These are phyloP conservation scores for Ophthalmolycus amberensis DNA, from an alignment of 2,113 vertebrate genomes.

Conservation along the genomic window DNA sequence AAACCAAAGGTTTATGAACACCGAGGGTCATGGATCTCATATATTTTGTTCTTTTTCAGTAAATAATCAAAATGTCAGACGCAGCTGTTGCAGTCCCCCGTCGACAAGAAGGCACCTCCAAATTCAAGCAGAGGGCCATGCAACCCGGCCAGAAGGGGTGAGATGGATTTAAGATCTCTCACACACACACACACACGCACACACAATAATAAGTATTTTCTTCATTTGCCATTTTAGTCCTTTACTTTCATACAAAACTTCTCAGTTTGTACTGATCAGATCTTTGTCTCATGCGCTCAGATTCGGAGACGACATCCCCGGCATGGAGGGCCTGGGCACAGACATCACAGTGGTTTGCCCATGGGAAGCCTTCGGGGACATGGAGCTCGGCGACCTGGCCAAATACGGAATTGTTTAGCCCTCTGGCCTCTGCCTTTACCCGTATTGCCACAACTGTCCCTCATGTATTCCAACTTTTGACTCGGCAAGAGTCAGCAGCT, in stretches of 20 bases:
- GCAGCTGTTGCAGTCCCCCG: slow-evolving; percentile 52
- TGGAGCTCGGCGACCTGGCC: slow-evolving; percentile 94
- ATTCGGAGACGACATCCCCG: slow-evolving; percentile 95
- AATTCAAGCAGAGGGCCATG: slow-evolving; percentile 77
- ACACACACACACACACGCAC: too few species aligned
- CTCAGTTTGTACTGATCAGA: slow-evolving; percentile 2
- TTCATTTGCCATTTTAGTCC: neutral
- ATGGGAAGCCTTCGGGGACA: slow-evolving; percentile 95
- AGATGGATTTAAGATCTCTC: slow-evolving; percentile 4
- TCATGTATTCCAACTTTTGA: slow-evolving; percentile 2
- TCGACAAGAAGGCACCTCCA: slow-evolving; percentile 74
- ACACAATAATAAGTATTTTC: neutral
- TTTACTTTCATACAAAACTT: neutral
- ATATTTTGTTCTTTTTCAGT: slow-evolving; percentile 5
- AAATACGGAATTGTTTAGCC: slow-evolving; percentile 92
- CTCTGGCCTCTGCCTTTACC: neutral
- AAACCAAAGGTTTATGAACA: neutral
- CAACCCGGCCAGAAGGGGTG: slow-evolving; percentile 92
- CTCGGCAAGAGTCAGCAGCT: too few species aligned
- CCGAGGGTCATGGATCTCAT: neutral
- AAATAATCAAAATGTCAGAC: slow-evolving; percentile 54
- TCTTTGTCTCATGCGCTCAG: slow-evolving; percentile 66
- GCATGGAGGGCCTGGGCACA: slow-evolving; percentile 95
- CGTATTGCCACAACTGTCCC: neutral
- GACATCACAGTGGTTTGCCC: slow-evolving; percentile 96